phyloP scores from a whole-genome alignment of 2,888 invertebrate genomes.

The Bellardia bayeri region DNA sequence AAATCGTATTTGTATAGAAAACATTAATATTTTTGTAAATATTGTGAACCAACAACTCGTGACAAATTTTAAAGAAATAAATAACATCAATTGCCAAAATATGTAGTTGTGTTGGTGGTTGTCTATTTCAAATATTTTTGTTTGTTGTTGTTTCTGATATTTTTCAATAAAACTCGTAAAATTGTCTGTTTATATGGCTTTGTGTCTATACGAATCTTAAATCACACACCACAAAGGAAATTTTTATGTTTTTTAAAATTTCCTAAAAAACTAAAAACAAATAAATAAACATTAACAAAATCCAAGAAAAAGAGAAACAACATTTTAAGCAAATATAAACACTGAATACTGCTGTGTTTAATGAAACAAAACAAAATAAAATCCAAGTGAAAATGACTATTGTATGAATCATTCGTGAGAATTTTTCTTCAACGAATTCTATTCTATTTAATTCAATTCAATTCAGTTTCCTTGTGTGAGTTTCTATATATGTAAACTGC shows the following conservation, averaged over 20 bases:
- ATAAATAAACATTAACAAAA: constrained; percentile 13
- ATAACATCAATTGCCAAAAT: constrained; percentile 43
- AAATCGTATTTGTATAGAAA: background rate
- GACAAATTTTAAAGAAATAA: constrained; percentile 2
- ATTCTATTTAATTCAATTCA: too few relatives aligned
- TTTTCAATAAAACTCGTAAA: constrained; percentile 17
- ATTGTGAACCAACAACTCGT: background rate
- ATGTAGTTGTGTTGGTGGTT: background rate
- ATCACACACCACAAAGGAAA: constrained; percentile 23
- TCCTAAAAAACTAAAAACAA: constrained; percentile 36
- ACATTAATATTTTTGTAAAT: constrained; percentile 2
- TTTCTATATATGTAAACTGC: background rate
- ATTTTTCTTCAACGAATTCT: constrained; percentile 52
- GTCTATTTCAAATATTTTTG: constrained; percentile 6
- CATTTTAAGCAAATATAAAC: background rate
- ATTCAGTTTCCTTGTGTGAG: constrained; percentile 22
- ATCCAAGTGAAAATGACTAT: constrained; percentile 66
- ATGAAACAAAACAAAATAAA: constrained; percentile 31
- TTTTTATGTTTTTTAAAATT: constrained; percentile 30
- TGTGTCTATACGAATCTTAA: constrained; percentile 1
- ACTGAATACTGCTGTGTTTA: background rate
- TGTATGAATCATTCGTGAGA: constrained; percentile 61
- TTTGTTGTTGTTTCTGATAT: background rate
- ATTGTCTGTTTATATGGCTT: constrained; percentile 16
- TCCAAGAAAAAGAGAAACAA: background rate